Evolutionary conservation across 1,140 invertebrate genomes (phyloP), one percentile per base, ranked within the genome.

Genomic region (Drosophila quadrilineata): DNA sequence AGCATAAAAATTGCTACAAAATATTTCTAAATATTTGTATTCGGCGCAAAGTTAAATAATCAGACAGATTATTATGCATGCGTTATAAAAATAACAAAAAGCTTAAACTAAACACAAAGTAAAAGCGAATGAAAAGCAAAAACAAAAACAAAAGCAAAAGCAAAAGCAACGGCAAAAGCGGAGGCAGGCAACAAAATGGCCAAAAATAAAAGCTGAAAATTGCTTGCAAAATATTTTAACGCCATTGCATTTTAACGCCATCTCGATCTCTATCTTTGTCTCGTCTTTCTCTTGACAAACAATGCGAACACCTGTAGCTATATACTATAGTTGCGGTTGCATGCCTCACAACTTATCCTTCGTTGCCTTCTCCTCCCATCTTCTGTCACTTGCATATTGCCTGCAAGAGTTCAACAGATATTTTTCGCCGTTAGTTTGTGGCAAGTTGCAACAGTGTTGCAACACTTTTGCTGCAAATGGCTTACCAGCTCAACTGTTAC

Each of bases 41-140:
- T 85, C 79, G 72, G 79, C 79, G 67, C 79, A 85, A n/a, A 85
- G 79, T 85, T 85, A 85, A 85, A 85, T 85, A 85, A 85, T 85
- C 79, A 79, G 54, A 79, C 59, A 85, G 79, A 85, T 85, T 85
- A 85, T 85, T 85, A 85, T 68, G 58, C 62, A 85, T 71, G 45
- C 79, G 65, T 53, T 66, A 73, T 75, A 71, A 59, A 59, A 85
- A 70, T 63, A 80, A 68, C 49, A 74, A 54, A n/a, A 77, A 74
- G 77, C 52, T 46, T 53, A 56, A 58, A 31, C 22, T 24, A 50
- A 64, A 57, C 64, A 43, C 60, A 43, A 40, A 57, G 36, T 64
- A 24, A 64, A 66, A 60, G 16, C 38, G 56, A 33, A 40, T 24
- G 24, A 52, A 24, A 52, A 59, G 57, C 56, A 45, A 62, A 67